phyloP scores from a whole-genome alignment of 2,113 vertebrate species.

The Thalassoma bifasciatum region DNA sequence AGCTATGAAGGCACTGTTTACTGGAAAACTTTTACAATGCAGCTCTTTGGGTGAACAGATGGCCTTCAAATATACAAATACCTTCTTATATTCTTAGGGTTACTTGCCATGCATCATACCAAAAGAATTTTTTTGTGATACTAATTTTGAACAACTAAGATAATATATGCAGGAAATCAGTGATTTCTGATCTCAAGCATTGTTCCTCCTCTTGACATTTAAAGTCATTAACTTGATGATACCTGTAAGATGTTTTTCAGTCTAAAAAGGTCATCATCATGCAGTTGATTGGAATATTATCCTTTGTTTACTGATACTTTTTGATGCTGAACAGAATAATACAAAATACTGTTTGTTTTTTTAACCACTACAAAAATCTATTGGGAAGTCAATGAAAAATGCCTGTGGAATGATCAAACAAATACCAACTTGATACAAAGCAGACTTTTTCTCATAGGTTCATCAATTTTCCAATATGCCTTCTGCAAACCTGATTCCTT shows the following conservation, averaged over 20 bases:
- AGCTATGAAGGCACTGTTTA: constrained; percentile 47
- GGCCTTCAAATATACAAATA: background rate
- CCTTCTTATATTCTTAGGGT: too few relatives aligned
- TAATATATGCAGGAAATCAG: background rate
- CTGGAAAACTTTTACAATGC: constrained; percentile 44
- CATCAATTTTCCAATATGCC: constrained; percentile 14
- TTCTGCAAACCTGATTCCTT: constrained; percentile 36
- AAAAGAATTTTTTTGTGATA: too few relatives aligned
- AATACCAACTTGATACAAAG: constrained; percentile 25
- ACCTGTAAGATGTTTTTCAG: background rate
- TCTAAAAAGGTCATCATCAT: constrained; percentile 33
- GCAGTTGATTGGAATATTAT: background rate
- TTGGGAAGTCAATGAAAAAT: too few relatives aligned
- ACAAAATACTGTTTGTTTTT: too few relatives aligned
- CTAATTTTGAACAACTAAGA: too few relatives aligned
- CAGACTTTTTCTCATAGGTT: constrained; percentile 3
- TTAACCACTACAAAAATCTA: too few relatives aligned
- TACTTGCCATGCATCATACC: too few relatives aligned
- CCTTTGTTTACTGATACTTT: background rate
- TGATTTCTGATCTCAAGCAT: constrained; percentile 7
- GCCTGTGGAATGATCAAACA: constrained; percentile 8
- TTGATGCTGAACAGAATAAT: background rate
- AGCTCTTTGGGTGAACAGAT: constrained; percentile 36
- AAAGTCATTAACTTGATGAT: constrained; percentile 19
- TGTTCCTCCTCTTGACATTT: constrained; percentile 42